Evolutionary conservation across 1,140 invertebrate species (phyloP), one percentile per base, ranked within the genome.

Genomic region (Bombus huntii): DNA sequence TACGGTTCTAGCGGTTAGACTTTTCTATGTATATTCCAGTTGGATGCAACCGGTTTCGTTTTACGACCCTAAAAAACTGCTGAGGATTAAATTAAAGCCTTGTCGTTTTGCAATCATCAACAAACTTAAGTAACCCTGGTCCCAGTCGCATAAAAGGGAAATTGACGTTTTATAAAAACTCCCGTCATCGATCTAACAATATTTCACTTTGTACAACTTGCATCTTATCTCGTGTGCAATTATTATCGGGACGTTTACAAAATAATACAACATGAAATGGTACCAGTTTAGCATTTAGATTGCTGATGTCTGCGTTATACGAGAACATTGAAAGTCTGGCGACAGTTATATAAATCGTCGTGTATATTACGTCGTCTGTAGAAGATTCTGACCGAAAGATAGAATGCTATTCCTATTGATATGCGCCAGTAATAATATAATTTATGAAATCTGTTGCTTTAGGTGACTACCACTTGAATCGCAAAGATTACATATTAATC

Each of bases 31-130:
- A 88, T 79, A 84, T 87, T 78, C 76, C 81, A 72, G 47, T 65
- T 86, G 71, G 81, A 57, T 71, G 87, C 83, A 91, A 92, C 91
- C 91, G 88, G 91, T 92, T 92, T 78, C 83, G 57, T 88, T 90
- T 53, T 90, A 90, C 86, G 86, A 90, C 8, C 59, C 74, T 72
- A 76, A 81, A 80, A 73, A 81, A 82, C 71, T 71, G 57, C 59
- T 12, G 78, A 71, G 89, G 90, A 91, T 91, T 89, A 87, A 91
- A 91, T 91, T 91, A 88, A 90, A 89, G 42, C 70, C 85, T 81
- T 39, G 74, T 71, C 85, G 68, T 82, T 80, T 79, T 81, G 72
- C 82, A 91, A 91, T 91, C 89, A 57, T 44, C 72, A 53, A 59
- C 80, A 15, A 90, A 85, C 83, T 83, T 90, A 65, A 88, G 82